Evolutionary conservation across 1,140 invertebrate genomes (phyloP).

Genomic region (Zaprionus tsacasi): DNA sequence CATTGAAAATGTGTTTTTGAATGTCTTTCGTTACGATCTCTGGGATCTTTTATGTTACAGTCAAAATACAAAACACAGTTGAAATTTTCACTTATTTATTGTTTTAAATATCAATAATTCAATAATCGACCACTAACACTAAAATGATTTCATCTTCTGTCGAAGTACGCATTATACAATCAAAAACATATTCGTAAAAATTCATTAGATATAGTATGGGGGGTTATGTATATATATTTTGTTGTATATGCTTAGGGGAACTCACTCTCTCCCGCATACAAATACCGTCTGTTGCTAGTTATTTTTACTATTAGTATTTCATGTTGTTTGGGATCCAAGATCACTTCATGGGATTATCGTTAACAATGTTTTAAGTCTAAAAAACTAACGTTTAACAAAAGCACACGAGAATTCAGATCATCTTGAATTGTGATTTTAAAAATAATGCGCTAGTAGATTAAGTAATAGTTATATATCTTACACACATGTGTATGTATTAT

Average conservation of each 20-base stretch:
- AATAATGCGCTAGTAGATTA: slow-evolving; percentile 32
- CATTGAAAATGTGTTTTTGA: slow-evolving; percentile 42
- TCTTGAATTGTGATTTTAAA: slow-evolving; percentile 15
- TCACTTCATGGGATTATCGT: slow-evolving; percentile 62
- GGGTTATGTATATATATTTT: slow-evolving; percentile 51
- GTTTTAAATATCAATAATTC: slow-evolving; percentile 70
- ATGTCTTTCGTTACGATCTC: background rate
- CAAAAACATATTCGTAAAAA: slow-evolving; percentile 23
- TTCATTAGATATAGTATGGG: slow-evolving; percentile 20
- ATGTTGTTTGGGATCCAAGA: slow-evolving; percentile 33
- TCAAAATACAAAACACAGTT: slow-evolving; percentile 5
- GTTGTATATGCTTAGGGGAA: slow-evolving; percentile 6
- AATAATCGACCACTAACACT: slow-evolving; percentile 62
- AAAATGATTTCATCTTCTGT: slow-evolving; percentile 58
- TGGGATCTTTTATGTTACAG: too few species aligned
- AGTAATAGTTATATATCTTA: slow-evolving; percentile 12
- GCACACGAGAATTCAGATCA: slow-evolving; percentile 52
- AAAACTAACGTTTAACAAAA: slow-evolving; percentile 71
- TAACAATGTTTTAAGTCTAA: slow-evolving; percentile 55
- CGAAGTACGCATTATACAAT: background rate
- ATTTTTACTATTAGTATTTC: slow-evolving; percentile 41
- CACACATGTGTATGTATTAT: slow-evolving; percentile 31
- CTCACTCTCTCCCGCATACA: slow-evolving; percentile 47
- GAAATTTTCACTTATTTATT: slow-evolving; percentile 55
- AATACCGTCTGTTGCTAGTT: slow-evolving; percentile 51